A percentile compares a stretch with the other conserved stretches of the same genome.
Conservation (phyloP, 2,888 invertebrate species). For the Ectemnius lituratus region DNA sequence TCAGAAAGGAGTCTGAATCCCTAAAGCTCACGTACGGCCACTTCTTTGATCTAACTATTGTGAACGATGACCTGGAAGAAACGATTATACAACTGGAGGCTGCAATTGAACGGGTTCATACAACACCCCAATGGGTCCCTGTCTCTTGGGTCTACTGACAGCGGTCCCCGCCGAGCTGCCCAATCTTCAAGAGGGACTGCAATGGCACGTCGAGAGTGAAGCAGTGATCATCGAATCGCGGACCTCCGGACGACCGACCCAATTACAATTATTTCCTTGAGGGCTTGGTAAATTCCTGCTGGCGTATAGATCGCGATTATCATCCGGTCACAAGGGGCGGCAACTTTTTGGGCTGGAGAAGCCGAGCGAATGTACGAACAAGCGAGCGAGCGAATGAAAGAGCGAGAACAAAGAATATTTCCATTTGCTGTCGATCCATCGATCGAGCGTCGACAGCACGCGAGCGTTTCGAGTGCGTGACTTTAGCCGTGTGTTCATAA, state of each 20-base stretch:
- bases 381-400: slow-evolving; percentile 19
- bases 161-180: slow-evolving; percentile 76
- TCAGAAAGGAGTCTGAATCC: slow-evolving; percentile 98
- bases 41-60: slow-evolving; percentile 98
- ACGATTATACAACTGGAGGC: slow-evolving; percentile 95
- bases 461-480: slow-evolving; percentile 65
- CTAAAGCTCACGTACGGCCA: slow-evolving; percentile 98
- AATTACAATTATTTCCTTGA: slow-evolving; percentile 26
- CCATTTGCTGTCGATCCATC: slow-evolving; percentile 38
- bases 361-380: slow-evolving; percentile 45
- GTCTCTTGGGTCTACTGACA: slow-evolving; percentile 98
- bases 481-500: slow-evolving; percentile 74
- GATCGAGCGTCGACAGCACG: slow-evolving; percentile 48
- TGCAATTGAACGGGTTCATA: slow-evolving; percentile 93
- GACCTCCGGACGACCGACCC: slow-evolving; percentile 48
- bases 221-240: slow-evolving; percentile 65
- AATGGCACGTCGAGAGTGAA: slow-evolving; percentile 74
- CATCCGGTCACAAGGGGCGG: slow-evolving; percentile 24
- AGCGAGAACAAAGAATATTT: background rate
- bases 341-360: slow-evolving; percentile 27
- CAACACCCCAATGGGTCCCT: slow-evolving; percentile 97
- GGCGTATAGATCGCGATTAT: slow-evolving; percentile 7
- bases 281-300: slow-evolving; percentile 20
- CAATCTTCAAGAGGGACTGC: slow-evolving; percentile 69
- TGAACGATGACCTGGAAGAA: slow-evolving; percentile 99